A percentile compares a stretch with the other conserved stretches of the same genome.
Conservation (phyloP, 2,888 invertebrate species). For the Galerucella nymphaeae region DNA sequence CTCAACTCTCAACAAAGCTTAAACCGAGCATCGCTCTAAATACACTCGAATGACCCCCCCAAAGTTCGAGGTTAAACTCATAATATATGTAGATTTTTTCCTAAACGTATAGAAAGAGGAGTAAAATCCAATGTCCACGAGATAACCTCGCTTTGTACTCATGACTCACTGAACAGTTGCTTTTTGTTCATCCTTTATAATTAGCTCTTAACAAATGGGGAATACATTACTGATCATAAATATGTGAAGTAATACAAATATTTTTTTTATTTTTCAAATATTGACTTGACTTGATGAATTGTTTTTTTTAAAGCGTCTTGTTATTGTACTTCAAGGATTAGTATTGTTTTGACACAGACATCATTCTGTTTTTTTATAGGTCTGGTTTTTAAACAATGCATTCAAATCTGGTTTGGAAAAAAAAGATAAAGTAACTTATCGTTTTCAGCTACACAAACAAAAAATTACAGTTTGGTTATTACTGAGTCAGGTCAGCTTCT, state of each 20-base stretch:
- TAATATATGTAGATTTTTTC: neutral
- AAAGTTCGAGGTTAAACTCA: neutral
- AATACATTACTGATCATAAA: neutral
- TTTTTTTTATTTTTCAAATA: neutral
- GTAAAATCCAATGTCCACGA: neutral
- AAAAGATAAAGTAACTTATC: neutral
- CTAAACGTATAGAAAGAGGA: neutral
- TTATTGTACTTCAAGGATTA: neutral
- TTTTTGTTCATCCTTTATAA: constrained; percentile 8
- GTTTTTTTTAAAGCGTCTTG: neutral
- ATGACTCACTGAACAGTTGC: neutral
- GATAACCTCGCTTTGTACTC: constrained; percentile 2
- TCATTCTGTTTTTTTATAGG: neutral
- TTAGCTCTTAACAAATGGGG: neutral
- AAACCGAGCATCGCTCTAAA: neutral
- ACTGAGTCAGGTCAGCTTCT: too few species aligned
- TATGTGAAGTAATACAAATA: neutral
- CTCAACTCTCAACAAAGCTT: neutral
- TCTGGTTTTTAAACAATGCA: neutral
- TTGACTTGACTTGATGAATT: neutral
- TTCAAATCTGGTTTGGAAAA: neutral
- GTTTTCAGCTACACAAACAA: too few species aligned
- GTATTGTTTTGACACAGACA: neutral
- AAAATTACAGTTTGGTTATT: too few species aligned
- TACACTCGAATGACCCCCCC: constrained; percentile 3